Percentiles rank a stretch among this genome's conserved stretches.
These are phyloP conservation scores for Eriocheir sinensis DNA, from an alignment of 1,140 invertebrate species.

Conservation along the genomic window DNA sequence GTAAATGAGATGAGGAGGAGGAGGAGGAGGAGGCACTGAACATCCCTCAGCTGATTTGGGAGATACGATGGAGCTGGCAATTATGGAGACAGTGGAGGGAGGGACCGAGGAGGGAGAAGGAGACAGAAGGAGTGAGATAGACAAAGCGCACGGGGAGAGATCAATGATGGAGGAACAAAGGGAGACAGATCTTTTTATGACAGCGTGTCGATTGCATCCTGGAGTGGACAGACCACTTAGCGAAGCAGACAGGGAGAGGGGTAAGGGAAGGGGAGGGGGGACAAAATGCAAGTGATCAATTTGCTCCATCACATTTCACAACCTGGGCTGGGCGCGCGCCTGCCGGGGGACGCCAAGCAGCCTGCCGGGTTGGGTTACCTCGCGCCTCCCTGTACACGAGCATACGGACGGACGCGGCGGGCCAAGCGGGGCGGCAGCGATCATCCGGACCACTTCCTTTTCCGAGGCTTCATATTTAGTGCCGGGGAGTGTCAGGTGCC, in stretches of 20 bases:
- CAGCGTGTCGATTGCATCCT: not conserved
- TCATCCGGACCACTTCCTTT: not conserved
- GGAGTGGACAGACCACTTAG: not conserved
- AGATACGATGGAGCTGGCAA: not conserved
- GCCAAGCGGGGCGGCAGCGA: too few species aligned
- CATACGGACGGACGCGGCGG: not conserved
- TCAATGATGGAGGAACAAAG: slow-evolving; percentile 4
- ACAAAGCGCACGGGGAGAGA: not conserved
- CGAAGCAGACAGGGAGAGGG: not conserved
- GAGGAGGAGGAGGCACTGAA: not conserved
- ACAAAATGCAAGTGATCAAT: not conserved
- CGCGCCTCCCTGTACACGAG: not conserved
- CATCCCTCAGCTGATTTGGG: not conserved
- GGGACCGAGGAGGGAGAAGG: not conserved
- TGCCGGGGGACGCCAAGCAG: not conserved
- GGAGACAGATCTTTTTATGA: not conserved
- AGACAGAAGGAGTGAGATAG: not conserved
- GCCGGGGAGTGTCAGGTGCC: not conserved
- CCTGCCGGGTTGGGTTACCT: not conserved
- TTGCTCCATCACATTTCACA: slow-evolving; percentile 23
- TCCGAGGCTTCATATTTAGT: not conserved
- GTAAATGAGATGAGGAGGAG: not conserved
- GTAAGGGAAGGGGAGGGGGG: not conserved
- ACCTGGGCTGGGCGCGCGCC: not conserved
- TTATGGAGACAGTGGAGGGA: slow-evolving; percentile 7